phyloP scores from a whole-genome alignment of 2,888 invertebrate species.

The Caenorhabditis angaria region DNA sequence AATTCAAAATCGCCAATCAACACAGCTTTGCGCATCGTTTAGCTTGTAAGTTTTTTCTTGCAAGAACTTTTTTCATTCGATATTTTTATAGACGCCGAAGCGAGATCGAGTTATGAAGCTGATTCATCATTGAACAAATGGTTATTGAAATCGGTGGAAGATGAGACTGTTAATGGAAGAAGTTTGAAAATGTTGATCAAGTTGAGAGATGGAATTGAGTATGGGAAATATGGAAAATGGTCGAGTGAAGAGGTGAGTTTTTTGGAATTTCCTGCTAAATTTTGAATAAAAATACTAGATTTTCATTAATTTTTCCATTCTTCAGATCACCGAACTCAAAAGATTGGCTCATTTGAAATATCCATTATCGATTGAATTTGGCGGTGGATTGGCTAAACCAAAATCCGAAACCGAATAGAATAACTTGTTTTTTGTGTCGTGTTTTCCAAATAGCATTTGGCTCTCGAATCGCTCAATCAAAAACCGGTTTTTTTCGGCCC shows the following conservation, averaged over 20 bases:
- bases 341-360: conserved; percentile 43
- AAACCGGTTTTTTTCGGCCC: too few species aligned
- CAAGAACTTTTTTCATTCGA: neutral
- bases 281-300: too few species aligned
- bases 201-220: conserved; percentile 53
- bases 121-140: conserved; percentile 36
- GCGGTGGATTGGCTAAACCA: conserved; percentile 46
- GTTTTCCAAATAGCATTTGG: conserved; percentile 5
- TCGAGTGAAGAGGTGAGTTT: conserved; percentile 48
- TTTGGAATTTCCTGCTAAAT: neutral
- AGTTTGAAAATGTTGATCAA: conserved; percentile 47
- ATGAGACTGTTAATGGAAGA: conserved; percentile 37
- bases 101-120: conserved; percentile 29
- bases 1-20: conserved; percentile 78
- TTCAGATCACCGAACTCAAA: conserved; percentile 22
- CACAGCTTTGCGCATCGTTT: conserved; percentile 82
- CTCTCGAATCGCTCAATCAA: too few species aligned
- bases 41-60: conserved; percentile 77
- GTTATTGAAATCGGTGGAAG: conserved; percentile 51
- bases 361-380: conserved; percentile 50
- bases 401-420: neutral
- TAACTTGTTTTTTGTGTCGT: neutral
- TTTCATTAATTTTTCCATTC: conserved; percentile 1
- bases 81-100: conserved; percentile 49
- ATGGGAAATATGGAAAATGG: conserved; percentile 61